Evolutionary conservation across 2,888 invertebrate genomes (phyloP).

Genomic region (Nebria brevicollis): DNA sequence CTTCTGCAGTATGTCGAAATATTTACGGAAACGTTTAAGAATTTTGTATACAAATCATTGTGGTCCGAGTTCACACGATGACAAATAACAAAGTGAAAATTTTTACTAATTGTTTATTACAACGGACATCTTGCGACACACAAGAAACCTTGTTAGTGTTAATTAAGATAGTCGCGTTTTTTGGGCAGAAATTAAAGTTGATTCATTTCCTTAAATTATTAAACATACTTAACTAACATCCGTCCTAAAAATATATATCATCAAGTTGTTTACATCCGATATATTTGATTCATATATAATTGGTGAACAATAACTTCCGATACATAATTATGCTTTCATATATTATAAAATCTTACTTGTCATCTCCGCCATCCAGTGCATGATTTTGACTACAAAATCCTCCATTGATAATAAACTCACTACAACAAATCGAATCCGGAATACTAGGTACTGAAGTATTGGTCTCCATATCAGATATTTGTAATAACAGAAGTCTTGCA

Average conservation of each 20-base stretch:
- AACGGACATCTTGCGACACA: constrained; percentile 3
- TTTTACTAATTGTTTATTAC: constrained; percentile 17
- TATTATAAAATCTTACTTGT: constrained; percentile 16
- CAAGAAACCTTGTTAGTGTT: neutral
- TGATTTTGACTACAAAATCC: constrained; percentile 56
- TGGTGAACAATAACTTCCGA: neutral
- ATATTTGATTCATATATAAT: neutral
- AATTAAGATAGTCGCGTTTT: constrained; percentile 18
- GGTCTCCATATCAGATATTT: constrained; percentile 33
- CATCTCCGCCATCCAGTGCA: constrained; percentile 3
- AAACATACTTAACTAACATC: constrained; percentile 11
- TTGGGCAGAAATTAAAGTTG: constrained; percentile 10
- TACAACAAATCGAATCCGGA: constrained; percentile 65
- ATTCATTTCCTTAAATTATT: constrained; percentile 26
- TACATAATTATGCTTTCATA: neutral
- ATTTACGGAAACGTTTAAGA: constrained; percentile 8
- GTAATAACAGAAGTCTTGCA: constrained; percentile 21
- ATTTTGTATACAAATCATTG: constrained; percentile 7
- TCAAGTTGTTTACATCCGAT: neutral
- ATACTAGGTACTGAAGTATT: constrained; percentile 22
- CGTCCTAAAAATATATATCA: constrained; percentile 15
- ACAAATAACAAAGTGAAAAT: constrained; percentile 30
- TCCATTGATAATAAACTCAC: constrained; percentile 67
- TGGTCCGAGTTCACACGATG: constrained; percentile 13
- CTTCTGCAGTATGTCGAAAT: constrained; percentile 2